Conservation (phyloP, 2,113 vertebrate species). For the Piaya cayana region DNA sequence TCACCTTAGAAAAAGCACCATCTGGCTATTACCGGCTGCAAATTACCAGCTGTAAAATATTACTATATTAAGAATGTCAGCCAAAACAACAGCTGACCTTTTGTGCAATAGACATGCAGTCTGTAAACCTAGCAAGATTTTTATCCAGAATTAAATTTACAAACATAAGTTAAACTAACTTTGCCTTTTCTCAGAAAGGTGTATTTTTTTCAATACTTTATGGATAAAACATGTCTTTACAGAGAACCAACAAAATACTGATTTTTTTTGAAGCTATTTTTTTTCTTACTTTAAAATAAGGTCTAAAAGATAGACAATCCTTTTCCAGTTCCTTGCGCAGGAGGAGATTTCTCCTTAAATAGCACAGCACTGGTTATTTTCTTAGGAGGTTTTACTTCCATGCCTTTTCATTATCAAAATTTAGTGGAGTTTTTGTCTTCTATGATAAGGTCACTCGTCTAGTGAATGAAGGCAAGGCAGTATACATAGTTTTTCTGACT, state of each 20-base stretch:
- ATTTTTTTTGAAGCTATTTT: neutral
- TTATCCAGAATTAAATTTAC: neutral
- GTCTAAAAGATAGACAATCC: neutral
- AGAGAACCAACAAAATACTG: neutral
- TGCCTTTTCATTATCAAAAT: neutral
- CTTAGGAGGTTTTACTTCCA: neutral
- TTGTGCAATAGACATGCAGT: neutral
- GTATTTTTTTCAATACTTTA: neutral
- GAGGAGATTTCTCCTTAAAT: neutral
- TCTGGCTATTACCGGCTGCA: constrained; percentile 47
- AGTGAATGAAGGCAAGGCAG: neutral
- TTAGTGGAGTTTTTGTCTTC: neutral
- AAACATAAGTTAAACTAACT: neutral
- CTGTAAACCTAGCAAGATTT: neutral
- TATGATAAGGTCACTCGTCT: neutral
- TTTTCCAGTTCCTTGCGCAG: neutral
- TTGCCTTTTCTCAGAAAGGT: neutral
- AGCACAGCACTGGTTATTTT: neutral
- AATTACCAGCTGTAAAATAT: constrained; percentile 55
- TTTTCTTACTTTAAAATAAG: neutral
- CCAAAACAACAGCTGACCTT: constrained; percentile 45
- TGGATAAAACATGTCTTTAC: neutral
- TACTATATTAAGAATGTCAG: constrained; percentile 43
- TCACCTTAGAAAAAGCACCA: constrained; percentile 56
- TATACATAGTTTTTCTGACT: neutral